Conservation (phyloP, 64 coral and sea anemone genomes). For the Dendronephthya gigantea region DNA sequence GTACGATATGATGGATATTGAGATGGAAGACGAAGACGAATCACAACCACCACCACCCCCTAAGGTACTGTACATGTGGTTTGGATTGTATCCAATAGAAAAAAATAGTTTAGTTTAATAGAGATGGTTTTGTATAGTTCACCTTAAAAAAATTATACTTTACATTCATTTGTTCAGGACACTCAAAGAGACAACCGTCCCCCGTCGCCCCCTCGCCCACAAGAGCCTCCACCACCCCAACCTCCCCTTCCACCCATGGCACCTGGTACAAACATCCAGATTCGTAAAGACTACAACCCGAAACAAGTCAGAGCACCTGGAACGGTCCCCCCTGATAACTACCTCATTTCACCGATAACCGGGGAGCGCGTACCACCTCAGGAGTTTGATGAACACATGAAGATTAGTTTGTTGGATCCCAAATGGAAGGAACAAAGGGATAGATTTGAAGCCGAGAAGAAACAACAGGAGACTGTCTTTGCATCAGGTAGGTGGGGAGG, state of each 20-base stretch:
- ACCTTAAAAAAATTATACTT: no score
- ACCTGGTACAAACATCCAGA: constrained; percentile 37
- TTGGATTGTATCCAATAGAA: no score
- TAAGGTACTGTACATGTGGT: no score
- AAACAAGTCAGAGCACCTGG: constrained; percentile 60
- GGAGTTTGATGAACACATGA: constrained; percentile 94
- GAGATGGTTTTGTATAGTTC: no score
- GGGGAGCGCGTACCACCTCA: constrained; percentile 79
- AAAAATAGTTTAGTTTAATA: no score
- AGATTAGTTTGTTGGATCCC: constrained; percentile 90
- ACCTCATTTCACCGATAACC: constrained; percentile 87
- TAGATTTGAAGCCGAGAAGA: constrained; percentile 70
- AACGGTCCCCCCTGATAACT: constrained; percentile 48
- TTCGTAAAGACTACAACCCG: constrained; percentile 78
- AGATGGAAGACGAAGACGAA: constrained; percentile 89
- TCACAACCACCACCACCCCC: constrained; percentile 37
- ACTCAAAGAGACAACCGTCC: neutral
- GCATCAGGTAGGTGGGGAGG: constrained; percentile 54
- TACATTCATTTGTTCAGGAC: neutral
- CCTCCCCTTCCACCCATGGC: constrained; percentile 47
- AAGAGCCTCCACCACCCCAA: constrained; percentile 62
- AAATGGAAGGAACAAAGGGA: constrained; percentile 93
- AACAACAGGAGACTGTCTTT: constrained; percentile 88
- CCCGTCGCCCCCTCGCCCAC: neutral
- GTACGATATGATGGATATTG: constrained; percentile 96